Evolutionary conservation across 2,113 vertebrate species (phyloP).

Genomic region (Agapornis roseicollis): DNA sequence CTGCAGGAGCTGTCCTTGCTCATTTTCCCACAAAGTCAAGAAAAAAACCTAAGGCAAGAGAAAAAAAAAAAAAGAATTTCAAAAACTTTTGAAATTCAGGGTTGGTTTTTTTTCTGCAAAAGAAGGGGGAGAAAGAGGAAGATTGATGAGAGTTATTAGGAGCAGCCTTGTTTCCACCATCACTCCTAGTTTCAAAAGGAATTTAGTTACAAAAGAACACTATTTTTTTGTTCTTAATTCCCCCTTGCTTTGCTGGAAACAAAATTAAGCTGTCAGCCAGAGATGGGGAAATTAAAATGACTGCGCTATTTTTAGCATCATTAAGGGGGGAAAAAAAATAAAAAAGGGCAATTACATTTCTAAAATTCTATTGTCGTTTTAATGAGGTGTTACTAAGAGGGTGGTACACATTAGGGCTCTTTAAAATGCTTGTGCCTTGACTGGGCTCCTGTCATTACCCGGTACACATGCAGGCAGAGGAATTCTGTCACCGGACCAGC

Average conservation of each 20-base stretch:
- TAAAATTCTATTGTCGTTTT: constrained; percentile 21
- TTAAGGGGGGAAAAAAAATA: not conserved
- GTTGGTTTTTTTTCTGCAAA: not conserved
- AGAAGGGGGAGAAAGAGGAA: not conserved
- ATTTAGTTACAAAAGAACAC: not conserved
- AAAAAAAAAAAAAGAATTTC: no score
- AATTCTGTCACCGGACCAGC: constrained; percentile 12
- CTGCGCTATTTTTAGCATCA: not conserved
- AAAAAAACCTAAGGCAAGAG: not conserved
- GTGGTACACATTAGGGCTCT: not conserved
- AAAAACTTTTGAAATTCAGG: not conserved
- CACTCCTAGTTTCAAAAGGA: not conserved
- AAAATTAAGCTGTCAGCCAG: not conserved
- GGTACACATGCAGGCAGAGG: not conserved
- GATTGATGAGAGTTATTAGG: not conserved
- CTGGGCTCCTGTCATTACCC: not conserved
- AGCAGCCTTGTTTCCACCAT: not conserved
- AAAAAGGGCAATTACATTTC: constrained; percentile 23
- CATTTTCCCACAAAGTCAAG: not conserved
- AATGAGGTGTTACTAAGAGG: constrained; percentile 36
- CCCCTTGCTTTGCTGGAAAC: not conserved
- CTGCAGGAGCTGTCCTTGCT: not conserved
- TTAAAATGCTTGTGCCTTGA: constrained; percentile 33
- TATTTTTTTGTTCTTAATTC: not conserved
- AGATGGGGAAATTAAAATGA: not conserved